Conservation (phyloP, 2,113 vertebrate genomes). For the Pluvialis apricaria region DNA sequence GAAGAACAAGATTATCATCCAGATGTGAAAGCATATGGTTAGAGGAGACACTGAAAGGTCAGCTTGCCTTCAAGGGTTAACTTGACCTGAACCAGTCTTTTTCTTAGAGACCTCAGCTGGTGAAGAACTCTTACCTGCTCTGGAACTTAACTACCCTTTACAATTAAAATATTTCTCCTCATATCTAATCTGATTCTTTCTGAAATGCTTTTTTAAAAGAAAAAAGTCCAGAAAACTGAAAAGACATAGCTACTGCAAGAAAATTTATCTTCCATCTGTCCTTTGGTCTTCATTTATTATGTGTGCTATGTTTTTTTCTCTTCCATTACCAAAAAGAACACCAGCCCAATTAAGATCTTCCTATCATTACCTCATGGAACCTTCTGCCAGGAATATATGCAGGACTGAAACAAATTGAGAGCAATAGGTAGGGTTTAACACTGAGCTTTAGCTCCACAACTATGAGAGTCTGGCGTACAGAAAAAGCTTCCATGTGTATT, state of each 20-base stretch:
- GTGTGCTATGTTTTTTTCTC: background rate
- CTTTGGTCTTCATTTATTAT: background rate
- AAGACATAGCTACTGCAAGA: background rate
- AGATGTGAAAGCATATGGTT: background rate
- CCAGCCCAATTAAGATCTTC: background rate
- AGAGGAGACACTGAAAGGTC: background rate
- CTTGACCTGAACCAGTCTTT: background rate
- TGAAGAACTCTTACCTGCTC: background rate
- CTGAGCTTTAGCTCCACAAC: background rate
- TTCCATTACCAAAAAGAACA: background rate
- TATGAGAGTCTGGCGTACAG: background rate
- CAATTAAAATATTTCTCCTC: background rate
- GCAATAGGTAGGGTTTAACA: background rate
- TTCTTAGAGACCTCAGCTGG: background rate
- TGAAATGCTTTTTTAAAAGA: background rate
- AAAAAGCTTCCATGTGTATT: background rate
- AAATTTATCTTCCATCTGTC: background rate
- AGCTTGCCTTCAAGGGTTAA: background rate
- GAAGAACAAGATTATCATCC: background rate
- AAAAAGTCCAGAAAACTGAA: background rate
- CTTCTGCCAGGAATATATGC: background rate
- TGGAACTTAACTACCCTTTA: background rate
- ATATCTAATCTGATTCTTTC: background rate
- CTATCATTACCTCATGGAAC: background rate
- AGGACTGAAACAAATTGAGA: background rate